Evolutionary conservation across 2,113 vertebrate genomes (phyloP), one percentile per base, ranked within the genome.

Genomic region (Rafetus swinhoei): DNA sequence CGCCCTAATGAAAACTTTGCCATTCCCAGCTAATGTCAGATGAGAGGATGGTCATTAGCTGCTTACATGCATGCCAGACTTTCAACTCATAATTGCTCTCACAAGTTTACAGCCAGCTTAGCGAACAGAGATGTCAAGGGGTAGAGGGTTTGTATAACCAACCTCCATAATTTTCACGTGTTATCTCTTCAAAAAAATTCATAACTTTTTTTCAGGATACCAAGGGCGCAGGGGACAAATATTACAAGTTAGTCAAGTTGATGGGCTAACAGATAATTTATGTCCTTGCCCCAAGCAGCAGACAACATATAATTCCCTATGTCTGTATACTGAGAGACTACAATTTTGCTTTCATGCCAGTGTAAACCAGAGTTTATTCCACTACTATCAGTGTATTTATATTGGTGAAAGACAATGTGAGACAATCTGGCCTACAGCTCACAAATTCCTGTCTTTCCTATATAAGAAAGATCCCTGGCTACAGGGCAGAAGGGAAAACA

Each of bases 381-480:
- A 18, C 7, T 29, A 76, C 32, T 15, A 69, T 39, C 83, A 2
- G 1, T 3, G 0, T 3, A 19, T 35, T 27, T 32, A 6, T 0
- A 21, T 2, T 32, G 13, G 24, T n/a, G 2, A 0, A 0, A 45
- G 2, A 57, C 25, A 60, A 3, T 1, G 9, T 4, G 1, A 3
- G 27, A 1, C 3, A 13, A 3, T 0, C 0, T 32, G 5, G 27
- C 79, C 79, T 35, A 35, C 11, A 0, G 3, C 0, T 0, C 24
- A 79, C 16, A 21, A 6, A 88, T 12, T 82, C 52, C 16, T 1
- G 0, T 19, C 2, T 69, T 87, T 29, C 24, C 11, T 76, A 39
- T 4, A 50, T 9, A 39, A 74, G 19, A 9, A 74, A 74, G 18
- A 74, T 74, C n/a, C 16, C 18, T 74, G 69, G 9, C 69, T 39